Evolutionary conservation across 2,888 invertebrate genomes (phyloP).

Genomic region (Neria commutata): DNA sequence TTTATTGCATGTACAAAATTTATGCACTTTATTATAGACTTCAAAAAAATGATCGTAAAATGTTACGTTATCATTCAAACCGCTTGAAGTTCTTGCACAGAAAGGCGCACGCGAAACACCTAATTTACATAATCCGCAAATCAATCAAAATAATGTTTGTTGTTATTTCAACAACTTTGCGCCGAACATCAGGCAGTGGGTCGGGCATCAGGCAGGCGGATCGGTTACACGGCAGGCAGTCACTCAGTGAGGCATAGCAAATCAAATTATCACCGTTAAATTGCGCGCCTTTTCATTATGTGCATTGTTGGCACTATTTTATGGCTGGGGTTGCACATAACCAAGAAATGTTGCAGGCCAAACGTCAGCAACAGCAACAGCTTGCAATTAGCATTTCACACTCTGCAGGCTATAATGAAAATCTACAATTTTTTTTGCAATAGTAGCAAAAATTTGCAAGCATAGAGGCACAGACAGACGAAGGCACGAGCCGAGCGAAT

Average conservation of each 20-base stretch:
- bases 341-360: background rate
- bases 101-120: no score
- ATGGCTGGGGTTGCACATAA: background rate
- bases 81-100: no score
- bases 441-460: background rate
- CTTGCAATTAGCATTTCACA: background rate
- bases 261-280: slow-evolving; percentile 26
- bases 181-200: no score
- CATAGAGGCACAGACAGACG: background rate
- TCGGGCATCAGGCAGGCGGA: no score
- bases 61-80: no score
- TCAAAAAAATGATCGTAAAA: no score
- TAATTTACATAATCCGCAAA: background rate
- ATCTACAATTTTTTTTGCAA: background rate
- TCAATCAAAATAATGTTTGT: background rate
- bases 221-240: no score
- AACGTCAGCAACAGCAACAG: background rate
- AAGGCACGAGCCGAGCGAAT: no score
- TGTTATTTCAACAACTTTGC: slow-evolving; percentile 17
- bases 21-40: no score
- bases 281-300: slow-evolving; percentile 5
- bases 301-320: background rate
- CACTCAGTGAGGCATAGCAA: slow-evolving; percentile 15
- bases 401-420: background rate
- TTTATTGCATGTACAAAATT: no score